These are phyloP conservation scores for Euwallacea similis DNA, from an alignment of 1,140 invertebrate species.

Conservation along the genomic window DNA sequence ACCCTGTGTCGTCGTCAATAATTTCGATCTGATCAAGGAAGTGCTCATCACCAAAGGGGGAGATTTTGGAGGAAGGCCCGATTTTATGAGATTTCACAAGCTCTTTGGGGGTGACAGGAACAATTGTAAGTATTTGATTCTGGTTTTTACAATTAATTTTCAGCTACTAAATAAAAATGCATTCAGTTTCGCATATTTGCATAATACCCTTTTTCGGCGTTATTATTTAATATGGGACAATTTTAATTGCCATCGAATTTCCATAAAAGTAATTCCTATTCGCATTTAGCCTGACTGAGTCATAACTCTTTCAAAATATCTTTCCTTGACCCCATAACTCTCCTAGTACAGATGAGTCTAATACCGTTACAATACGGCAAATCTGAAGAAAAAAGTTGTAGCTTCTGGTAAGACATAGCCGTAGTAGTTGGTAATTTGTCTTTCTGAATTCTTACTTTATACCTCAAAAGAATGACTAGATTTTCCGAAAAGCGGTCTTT, in stretches of 20 bases:
- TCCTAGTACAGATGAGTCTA: conserved; percentile 19
- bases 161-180: neutral
- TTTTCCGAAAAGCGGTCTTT: no score
- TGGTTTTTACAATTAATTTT: neutral
- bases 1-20: conserved; percentile 77
- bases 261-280: no score
- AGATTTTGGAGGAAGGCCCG: conserved; percentile 77
- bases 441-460: no score
- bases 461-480: no score
- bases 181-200: neutral
- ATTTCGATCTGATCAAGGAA: conserved; percentile 71
- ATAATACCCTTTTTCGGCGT: neutral
- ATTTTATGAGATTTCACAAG: conserved; percentile 74
- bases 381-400: conserved; percentile 26
- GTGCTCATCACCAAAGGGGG: conserved; percentile 79
- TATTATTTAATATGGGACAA: no score
- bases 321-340: conserved; percentile 29
- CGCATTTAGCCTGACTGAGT: no score
- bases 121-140: conserved; percentile 66
- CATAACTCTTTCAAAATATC: conserved; percentile 11
- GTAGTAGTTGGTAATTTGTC: conserved; percentile 1
- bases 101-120: conserved; percentile 75
- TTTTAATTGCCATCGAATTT: no score
- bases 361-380: conserved; percentile 35
- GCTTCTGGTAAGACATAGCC: conserved; percentile 17